A percentile compares a stretch with the other conserved stretches of the same genome.
phyloP scores from a whole-genome alignment of 2,797 vertebrate species.

The Cygnus olor region DNA sequence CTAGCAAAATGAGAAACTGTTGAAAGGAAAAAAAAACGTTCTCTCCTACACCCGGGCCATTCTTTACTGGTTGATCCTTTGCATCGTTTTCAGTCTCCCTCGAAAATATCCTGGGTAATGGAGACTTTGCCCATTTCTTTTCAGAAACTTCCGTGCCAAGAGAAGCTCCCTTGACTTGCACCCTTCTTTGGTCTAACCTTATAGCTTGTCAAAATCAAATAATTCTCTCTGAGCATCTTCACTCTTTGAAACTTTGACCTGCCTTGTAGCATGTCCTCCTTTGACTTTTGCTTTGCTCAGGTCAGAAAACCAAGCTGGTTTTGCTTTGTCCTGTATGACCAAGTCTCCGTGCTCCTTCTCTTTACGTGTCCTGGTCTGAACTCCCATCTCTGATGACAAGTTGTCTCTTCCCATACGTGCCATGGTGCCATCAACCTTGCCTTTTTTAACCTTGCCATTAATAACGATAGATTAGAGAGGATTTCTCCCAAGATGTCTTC shows the following conservation, averaged over 20 bases:
- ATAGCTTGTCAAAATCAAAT: neutral
- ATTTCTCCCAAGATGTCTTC: neutral
- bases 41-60: neutral
- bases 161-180: neutral
- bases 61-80: neutral
- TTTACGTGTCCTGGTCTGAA: neutral
- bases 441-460: neutral
- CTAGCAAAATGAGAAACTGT: neutral
- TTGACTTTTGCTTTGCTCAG: neutral
- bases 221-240: neutral
- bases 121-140: neutral
- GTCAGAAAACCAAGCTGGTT: neutral
- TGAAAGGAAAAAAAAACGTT: neutral
- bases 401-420: neutral
- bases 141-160: neutral
- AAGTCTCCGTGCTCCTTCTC: neutral
- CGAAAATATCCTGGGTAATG: neutral
- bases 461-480: accelerated
- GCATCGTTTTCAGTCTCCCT: neutral
- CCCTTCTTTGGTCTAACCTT: neutral
- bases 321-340: neutral
- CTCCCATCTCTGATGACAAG: neutral
- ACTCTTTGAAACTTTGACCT: neutral
- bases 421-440: neutral
- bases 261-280: neutral